Evolutionary conservation across 1,140 invertebrate genomes (phyloP).

Genomic region (Pseudobourletiella spinata): DNA sequence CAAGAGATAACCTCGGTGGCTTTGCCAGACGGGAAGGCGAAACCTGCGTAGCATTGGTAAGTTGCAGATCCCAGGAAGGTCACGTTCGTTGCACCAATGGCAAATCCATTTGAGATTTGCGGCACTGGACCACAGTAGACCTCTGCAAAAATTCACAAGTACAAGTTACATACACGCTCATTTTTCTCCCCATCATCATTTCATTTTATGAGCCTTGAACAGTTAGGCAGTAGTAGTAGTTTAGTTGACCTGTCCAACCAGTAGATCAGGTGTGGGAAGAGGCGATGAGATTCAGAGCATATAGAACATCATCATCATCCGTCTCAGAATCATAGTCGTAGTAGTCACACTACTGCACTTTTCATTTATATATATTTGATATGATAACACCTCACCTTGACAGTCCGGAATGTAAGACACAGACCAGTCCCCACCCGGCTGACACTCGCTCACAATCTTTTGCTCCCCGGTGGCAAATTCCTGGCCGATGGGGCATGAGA

Average conservation of each 20-base stretch:
- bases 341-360: no score
- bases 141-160: constrained; percentile 48
- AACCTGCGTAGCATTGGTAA: constrained; percentile 94
- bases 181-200: no score
- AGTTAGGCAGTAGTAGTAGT: not conserved
- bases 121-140: constrained; percentile 95
- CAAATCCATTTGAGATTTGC: constrained; percentile 95
- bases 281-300: no score
- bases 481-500: constrained; percentile 85
- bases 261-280: no score
- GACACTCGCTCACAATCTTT: constrained; percentile 72
- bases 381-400: constrained; percentile 64
- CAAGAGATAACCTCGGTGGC: constrained; percentile 85
- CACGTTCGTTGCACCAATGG: constrained; percentile 87
- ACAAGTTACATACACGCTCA: no score
- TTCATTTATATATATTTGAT: no score
- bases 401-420: constrained; percentile 85
- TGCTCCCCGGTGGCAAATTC: constrained; percentile 86
- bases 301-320: no score
- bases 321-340: no score
- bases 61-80: constrained; percentile 85
- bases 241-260: not conserved
- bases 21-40: constrained; percentile 78
- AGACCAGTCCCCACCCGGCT: constrained; percentile 86
- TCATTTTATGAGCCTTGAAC: not conserved